Base-by-base conservation (phyloP, 1,140 invertebrate species). In the Drosophila leontia region DNA sequence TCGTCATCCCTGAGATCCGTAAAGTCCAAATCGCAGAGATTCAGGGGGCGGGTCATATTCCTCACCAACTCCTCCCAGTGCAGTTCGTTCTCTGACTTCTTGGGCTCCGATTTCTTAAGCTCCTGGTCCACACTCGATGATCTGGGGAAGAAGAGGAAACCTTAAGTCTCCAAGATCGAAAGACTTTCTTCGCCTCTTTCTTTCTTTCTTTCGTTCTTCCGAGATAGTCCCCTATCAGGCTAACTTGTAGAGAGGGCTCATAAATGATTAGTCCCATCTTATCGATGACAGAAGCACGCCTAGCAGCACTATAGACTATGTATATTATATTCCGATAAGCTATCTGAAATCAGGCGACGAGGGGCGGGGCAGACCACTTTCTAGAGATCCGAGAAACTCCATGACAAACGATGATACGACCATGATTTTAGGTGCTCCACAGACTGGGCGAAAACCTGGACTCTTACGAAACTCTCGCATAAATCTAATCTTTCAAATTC, bases 11-110 rank as follows among this genome's bases (percentile, higher is more conserved):
- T 95, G 35, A 99, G 94, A 93, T 99, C 98, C 2, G 97, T 98
- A 91, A 99, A 99, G 93, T 99, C 98, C 59, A 99, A 94, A 93
- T 99, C 98, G 92, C 98, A 99, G 12, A 99, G 95, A 79, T 96
- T 96, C 48, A 99, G 94, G 1, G 97, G 96, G 75, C 98, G 94
- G 63, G 96, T 96, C 60, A 98, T 93, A 70, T 96, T 96, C 35
- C 96, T 96, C 26, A 97, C 95, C 61, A 98, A 93, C 80, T 98
- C 97, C 84, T 99, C 98, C 99, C 99, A 99, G 82, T 98, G 97
- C 1, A 99, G 93, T 88, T 99, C 98, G 88, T 97, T 98, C 93
- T 99, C 98, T 0, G 97, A 97, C 92, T 98, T 97, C 93, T 97
- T 97, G 3, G 95, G 91, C 56, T 93, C 92, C 13, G 85, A 34